Evolutionary conservation across 2,113 vertebrate species (phyloP).

Genomic region (Monopterus albus): DNA sequence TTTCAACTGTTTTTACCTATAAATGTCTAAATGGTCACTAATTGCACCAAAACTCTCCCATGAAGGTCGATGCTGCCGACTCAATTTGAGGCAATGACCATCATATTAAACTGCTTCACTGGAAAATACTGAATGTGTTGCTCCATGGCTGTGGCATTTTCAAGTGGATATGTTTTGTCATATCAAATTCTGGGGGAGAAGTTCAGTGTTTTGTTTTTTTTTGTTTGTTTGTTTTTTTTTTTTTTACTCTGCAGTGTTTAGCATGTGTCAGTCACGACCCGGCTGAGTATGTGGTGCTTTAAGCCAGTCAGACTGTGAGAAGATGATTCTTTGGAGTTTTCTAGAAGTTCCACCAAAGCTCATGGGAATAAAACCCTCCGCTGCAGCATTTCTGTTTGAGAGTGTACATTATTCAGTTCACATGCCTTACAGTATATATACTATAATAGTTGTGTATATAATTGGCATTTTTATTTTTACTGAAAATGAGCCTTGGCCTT

Average conservation of each 20-base stretch:
- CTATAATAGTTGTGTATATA: too few species aligned
- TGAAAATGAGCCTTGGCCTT: neutral
- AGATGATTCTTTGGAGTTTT: conserved; percentile 22
- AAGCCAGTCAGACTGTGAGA: conserved; percentile 1
- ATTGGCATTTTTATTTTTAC: too few species aligned
- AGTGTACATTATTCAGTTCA: conserved; percentile 23
- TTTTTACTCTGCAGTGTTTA: conserved; percentile 2
- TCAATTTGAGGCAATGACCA: conserved; percentile 42
- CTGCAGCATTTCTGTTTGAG: conserved; percentile 18
- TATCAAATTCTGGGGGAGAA: neutral
- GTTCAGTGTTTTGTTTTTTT: neutral
- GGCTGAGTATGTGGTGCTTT: conserved; percentile 12
- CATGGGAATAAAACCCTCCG: neutral
- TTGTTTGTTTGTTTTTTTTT: too few species aligned
- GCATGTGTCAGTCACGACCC: neutral
- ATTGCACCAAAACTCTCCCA: conserved; percentile 32
- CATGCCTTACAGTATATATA: neutral
- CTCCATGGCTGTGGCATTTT: neutral
- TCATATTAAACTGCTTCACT: conserved; percentile 38
- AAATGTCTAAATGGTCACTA: conserved; percentile 50
- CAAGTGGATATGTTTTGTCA: neutral
- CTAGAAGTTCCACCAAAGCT: conserved; percentile 22
- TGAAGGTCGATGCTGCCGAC: conserved; percentile 17
- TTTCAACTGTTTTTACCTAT: conserved; percentile 33
- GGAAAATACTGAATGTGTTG: conserved; percentile 25